Evolutionary conservation across 2,797 vertebrate genomes (phyloP).

Genomic region (Enteromius treurensis): DNA sequence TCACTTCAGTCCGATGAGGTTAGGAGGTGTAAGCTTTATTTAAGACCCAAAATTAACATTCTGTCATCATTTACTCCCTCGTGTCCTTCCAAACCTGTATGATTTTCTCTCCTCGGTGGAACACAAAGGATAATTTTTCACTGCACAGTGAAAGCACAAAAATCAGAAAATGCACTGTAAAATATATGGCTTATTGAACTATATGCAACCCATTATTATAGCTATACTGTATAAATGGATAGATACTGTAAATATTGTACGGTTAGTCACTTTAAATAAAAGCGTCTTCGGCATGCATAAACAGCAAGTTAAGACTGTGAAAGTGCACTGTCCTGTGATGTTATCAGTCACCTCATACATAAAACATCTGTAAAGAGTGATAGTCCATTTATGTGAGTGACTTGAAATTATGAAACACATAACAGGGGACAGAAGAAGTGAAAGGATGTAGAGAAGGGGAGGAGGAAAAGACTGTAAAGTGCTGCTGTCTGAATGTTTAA

Average conservation of each 20-base stretch:
- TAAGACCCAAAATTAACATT: neutral
- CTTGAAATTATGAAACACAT: constrained; percentile 31
- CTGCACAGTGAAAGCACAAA: neutral
- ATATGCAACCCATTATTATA: neutral
- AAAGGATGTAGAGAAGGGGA: constrained; percentile 17
- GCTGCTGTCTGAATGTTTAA: constrained; percentile 31
- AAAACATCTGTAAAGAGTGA: constrained; percentile 46
- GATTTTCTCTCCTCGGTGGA: neutral
- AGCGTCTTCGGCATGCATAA: neutral
- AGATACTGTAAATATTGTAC: neutral
- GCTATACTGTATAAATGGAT: neutral
- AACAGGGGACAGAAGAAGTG: constrained; percentile 10
- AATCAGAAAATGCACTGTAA: neutral
- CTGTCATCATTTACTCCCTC: neutral
- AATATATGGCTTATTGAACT: neutral
- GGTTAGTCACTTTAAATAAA: constrained; percentile 11
- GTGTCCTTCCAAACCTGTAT: neutral
- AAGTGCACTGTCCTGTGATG: constrained; percentile 6
- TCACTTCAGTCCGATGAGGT: neutral
- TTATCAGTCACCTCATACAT: constrained; percentile 36
- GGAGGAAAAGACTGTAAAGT: constrained; percentile 32
- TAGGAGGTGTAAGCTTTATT: neutral
- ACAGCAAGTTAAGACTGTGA: neutral
- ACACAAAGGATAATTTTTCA: neutral
- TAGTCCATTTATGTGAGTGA: constrained; percentile 40